Evolutionary conservation across 1,140 invertebrate genomes (phyloP).

Genomic region (Heliconius eleuchia): DNA sequence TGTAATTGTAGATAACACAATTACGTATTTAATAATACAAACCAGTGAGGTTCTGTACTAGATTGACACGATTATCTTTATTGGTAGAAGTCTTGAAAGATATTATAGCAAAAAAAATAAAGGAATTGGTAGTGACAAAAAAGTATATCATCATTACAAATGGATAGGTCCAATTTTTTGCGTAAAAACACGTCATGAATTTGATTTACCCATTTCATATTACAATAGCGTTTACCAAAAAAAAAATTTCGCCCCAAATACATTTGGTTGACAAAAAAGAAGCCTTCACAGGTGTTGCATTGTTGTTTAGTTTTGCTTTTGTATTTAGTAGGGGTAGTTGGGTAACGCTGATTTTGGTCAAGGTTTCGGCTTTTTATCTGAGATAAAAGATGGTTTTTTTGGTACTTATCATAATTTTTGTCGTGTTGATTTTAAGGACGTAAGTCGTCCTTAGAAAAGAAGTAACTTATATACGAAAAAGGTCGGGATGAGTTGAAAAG

Average conservation of each 20-base stretch:
- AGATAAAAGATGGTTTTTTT: not conserved
- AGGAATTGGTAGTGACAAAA: not conserved
- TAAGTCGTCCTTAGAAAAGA: too few relatives aligned
- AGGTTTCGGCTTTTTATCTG: constrained; percentile 14
- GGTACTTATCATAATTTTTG: not conserved
- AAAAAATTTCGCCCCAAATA: constrained; percentile 41
- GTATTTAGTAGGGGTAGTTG: constrained; percentile 45
- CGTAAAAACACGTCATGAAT: constrained; percentile 16
- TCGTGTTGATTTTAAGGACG: not conserved
- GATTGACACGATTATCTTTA: not conserved
- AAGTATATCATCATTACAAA: not conserved
- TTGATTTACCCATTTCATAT: constrained; percentile 27
- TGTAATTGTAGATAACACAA: too few relatives aligned
- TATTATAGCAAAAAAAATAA: not conserved
- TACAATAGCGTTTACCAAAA: constrained; percentile 23
- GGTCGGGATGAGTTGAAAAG: too few relatives aligned
- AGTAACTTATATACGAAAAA: too few relatives aligned
- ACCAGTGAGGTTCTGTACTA: not conserved
- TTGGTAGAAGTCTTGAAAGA: not conserved
- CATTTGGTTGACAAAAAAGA: constrained; percentile 43
- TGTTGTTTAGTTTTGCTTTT: constrained; percentile 40
- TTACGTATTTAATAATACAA: too few relatives aligned
- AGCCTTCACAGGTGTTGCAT: constrained; percentile 35
- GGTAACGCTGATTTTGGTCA: constrained; percentile 41
- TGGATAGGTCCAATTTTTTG: constrained; percentile 4